These are phyloP conservation scores for Melanotaenia trifasciata DNA, from an alignment of 2,797 vertebrate genomes.

Conservation along the genomic window DNA sequence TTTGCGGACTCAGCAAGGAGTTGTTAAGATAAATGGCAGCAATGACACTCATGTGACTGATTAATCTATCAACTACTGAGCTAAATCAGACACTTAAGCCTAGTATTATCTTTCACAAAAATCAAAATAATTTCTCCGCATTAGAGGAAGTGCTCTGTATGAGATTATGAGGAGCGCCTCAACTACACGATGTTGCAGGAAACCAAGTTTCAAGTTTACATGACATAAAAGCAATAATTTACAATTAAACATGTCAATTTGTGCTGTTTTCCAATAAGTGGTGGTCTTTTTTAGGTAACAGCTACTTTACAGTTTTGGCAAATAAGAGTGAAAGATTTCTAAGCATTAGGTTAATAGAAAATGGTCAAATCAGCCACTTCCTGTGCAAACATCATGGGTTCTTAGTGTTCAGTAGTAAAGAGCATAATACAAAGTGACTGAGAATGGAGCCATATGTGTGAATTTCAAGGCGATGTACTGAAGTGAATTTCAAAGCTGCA, in stretches of 20 bases:
- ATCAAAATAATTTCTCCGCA: slow-evolving; percentile 1
- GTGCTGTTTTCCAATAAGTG: slow-evolving; percentile 1
- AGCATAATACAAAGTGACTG: slow-evolving; percentile 51
- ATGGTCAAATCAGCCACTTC: slow-evolving; percentile 28
- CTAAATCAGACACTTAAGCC: slow-evolving; percentile 1
- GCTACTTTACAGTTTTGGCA: neutral
- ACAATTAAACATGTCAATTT: neutral
- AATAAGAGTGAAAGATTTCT: slow-evolving; percentile 19
- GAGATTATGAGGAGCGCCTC: neutral
- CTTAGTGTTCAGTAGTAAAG: slow-evolving; percentile 39
- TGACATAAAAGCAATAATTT: neutral
- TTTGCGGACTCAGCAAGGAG: neutral
- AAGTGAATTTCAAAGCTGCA: slow-evolving; percentile 79
- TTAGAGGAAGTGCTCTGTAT: neutral
- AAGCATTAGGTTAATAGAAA: slow-evolving; percentile 19
- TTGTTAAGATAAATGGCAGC: slow-evolving; percentile 24
- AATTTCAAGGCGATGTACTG: slow-evolving; percentile 68
- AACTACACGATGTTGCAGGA: neutral
- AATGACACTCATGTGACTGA: slow-evolving; percentile 2
- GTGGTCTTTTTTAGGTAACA: neutral
- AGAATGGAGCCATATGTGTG: slow-evolving; percentile 64
- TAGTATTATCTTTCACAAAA: slow-evolving; percentile 18
- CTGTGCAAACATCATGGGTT: slow-evolving; percentile 11
- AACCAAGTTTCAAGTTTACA: slow-evolving; percentile 1
- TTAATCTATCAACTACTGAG: slow-evolving; percentile 23